phyloP scores from a whole-genome alignment of 2,888 invertebrate genomes.

The Apamea monoglypha region DNA sequence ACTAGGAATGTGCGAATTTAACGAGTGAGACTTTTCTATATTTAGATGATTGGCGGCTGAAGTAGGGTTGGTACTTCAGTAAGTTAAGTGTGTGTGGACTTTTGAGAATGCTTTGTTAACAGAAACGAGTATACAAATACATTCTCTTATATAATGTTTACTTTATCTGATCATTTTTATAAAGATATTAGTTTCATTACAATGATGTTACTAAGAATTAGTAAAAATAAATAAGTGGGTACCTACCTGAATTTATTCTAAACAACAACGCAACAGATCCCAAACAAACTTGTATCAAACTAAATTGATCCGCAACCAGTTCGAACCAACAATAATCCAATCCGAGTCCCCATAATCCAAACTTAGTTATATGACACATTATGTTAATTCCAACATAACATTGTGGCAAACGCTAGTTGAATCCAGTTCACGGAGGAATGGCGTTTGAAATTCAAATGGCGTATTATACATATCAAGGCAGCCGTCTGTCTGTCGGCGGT shows the following conservation, averaged over 20 bases:
- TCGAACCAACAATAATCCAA: conserved; percentile 49
- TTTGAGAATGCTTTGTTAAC: not conserved
- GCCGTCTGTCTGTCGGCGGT: conserved; percentile 74
- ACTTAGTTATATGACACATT: conserved; percentile 59
- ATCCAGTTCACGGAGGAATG: conserved; percentile 65
- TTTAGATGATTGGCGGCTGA: conserved; percentile 17
- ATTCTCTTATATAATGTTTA: not conserved
- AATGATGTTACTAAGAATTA: too few relatives aligned
- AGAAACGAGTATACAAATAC: not conserved
- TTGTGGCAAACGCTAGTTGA: conserved; percentile 65
- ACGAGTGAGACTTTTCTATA: conserved; percentile 15
- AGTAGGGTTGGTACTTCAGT: not conserved
- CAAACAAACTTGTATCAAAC: conserved; percentile 24
- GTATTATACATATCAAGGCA: conserved; percentile 73
- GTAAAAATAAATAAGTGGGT: not conserved
- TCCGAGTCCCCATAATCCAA: conserved; percentile 46
- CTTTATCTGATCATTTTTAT: not conserved
- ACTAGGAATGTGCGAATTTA: conserved; percentile 22
- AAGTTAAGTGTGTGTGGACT: not conserved
- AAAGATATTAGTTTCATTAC: not conserved
- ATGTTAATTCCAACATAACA: conserved; percentile 67
- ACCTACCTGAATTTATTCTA: not conserved
- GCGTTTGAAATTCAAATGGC: conserved; percentile 78
- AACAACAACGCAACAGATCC: conserved; percentile 4
- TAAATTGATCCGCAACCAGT: conserved; percentile 35